phyloP scores from a whole-genome alignment of 2,113 vertebrate genomes.

The Leucoraja erinaceus region DNA sequence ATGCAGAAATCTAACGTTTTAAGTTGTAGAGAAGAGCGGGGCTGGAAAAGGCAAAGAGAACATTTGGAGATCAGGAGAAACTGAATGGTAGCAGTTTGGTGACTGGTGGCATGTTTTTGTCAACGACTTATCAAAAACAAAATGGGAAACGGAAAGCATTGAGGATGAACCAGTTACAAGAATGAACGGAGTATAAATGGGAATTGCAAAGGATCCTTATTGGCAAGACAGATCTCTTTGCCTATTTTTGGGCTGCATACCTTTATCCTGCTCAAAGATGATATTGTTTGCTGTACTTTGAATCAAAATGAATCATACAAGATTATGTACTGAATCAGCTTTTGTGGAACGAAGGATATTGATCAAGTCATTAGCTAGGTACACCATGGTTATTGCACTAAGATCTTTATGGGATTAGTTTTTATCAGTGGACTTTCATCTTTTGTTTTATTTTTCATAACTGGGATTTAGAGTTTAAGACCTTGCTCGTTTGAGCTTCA shows the following conservation, averaged over 20 bases:
- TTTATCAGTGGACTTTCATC: not conserved
- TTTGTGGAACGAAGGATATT: constrained; percentile 57
- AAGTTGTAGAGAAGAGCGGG: no score
- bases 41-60: no score
- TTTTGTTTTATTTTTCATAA: not conserved
- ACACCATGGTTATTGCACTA: constrained; percentile 39
- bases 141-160: no score
- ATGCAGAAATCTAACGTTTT: no score
- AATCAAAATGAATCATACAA: constrained; percentile 30
- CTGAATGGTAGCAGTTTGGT: no score
- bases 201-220: no score
- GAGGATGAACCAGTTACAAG: no score
- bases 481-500: not conserved
- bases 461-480: not conserved
- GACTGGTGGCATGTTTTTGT: no score
- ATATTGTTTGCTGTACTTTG: not conserved
- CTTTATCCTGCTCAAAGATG: not conserved
- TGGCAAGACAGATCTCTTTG: not conserved
- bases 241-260: not conserved
- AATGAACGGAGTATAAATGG: no score
- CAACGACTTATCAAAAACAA: no score
- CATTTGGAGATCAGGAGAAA: no score
- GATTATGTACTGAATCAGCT: constrained; percentile 55
- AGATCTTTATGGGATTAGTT: constrained; percentile 16
- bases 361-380: constrained; percentile 50